Evolutionary conservation across 2,888 invertebrate species (phyloP), one percentile per base, ranked within the genome.

Genomic region (Xestia rhomboidea): DNA sequence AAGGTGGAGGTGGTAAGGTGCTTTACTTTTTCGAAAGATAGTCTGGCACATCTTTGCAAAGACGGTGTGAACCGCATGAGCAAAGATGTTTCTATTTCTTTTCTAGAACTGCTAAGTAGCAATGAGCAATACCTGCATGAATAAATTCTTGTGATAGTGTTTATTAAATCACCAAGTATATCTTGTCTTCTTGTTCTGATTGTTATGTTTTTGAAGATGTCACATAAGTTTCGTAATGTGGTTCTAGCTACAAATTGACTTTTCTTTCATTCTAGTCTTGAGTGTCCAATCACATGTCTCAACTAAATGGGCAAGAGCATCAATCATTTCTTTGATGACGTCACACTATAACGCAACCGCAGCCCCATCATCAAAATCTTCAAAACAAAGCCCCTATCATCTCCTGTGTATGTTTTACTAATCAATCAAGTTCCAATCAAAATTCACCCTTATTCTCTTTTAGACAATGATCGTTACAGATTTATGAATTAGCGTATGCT

Each of bases 401-500:
- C 49, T 46, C 24, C 30, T 1, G 27, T 60, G 8, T 71, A 62
- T 75, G 57, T 66, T 82, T 71, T 71, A 60, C 71, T 60, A 73
- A 83, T 85, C 82, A 77, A 82, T 83, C 77, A 73, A 73, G 13
- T 15, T 27, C 27, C 49, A 67, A 64, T 84, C 81, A 84, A 80
- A 80, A 66, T 27, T 57, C 70, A 64, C 77, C 82, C 83, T 68
- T 76, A 15, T 27, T 66, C 18, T 63, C 5, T 4, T 46, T 44
- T 27, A 63, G 76, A 77, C 63, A 80, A 63, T 87, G 74, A 78
- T 86, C 81, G 82, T 69, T 80, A 78, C 77, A 76, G 84, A 89
- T 87, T 88, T 84, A 82, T 85, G 78, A 82, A 84, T 85, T 80
- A 83, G 68, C 72, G 79, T 76, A 79, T 73, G 73, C 76, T 81